Conservation (phyloP, 2,888 invertebrate genomes). For the Nipponacmea schrenckii region DNA sequence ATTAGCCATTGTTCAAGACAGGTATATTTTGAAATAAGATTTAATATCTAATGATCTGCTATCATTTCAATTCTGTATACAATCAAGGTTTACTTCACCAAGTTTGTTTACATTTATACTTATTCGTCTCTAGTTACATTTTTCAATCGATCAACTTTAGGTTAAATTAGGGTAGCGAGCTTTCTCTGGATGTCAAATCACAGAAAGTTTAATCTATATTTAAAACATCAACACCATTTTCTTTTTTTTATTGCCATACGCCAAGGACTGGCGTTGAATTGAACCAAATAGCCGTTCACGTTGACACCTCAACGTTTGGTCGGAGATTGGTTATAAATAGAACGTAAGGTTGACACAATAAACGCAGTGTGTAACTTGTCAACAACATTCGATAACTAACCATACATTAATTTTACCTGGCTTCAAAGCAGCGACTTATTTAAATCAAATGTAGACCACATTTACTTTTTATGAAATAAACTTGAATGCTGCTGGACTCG, state of each 20-base stretch:
- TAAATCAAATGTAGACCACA: not conserved
- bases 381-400: not conserved
- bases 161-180: not conserved
- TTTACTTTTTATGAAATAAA: not conserved
- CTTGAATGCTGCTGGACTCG: not conserved
- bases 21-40: no score
- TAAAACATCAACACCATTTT: not conserved
- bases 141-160: not conserved
- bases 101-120: slow-evolving; percentile 4
- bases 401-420: not conserved
- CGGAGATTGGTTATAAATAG: not conserved
- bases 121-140: not conserved
- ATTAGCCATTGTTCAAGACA: no score
- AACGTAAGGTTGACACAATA: not conserved
- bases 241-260: not conserved
- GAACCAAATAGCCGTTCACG: not conserved
- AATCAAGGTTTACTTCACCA: not conserved
- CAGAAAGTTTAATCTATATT: not conserved
- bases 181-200: not conserved
- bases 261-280: not conserved
- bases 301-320: slow-evolving; percentile 2
- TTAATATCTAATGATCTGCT: no score
- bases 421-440: not conserved
- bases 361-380: not conserved
- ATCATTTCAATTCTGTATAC: no score